Evolutionary conservation across 1,140 invertebrate genomes (phyloP).

Genomic region (Homalodisca vitripennis): DNA sequence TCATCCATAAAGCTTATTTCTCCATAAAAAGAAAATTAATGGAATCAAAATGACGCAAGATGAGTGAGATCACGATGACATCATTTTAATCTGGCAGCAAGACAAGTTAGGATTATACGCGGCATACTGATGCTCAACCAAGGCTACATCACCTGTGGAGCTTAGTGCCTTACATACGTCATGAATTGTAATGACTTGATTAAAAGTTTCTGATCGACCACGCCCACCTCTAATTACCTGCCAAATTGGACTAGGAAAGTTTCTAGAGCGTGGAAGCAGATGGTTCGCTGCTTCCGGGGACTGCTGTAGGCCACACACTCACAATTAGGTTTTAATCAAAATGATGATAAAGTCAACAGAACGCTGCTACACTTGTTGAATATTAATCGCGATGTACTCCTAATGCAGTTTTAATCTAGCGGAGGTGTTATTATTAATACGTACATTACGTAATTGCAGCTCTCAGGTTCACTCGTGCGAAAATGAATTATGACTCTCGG

Average conservation of each 20-base stretch:
- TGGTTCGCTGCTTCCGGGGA: background rate
- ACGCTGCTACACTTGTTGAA: background rate
- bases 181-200: conserved; percentile 22
- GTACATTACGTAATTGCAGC: conserved; percentile 18
- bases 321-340: conserved; percentile 25
- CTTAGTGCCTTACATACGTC: background rate
- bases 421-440: conserved; percentile 1
- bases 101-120: background rate
- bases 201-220: conserved; percentile 13
- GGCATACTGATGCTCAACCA: too few species aligned
- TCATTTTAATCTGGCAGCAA: too few species aligned
- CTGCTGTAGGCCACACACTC: background rate
- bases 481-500: conserved; percentile 19
- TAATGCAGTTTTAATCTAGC: conserved; percentile 10
- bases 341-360: conserved; percentile 22
- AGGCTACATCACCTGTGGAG: background rate
- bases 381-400: conserved; percentile 3
- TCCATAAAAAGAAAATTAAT: too few species aligned
- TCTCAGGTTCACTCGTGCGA: background rate
- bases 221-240: background rate
- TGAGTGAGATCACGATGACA: too few species aligned
- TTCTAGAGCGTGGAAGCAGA: conserved; percentile 21
- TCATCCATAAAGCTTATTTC: too few species aligned
- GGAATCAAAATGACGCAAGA: too few species aligned
- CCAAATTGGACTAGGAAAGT: conserved; percentile 7